Percentiles rank a stretch among this genome's conserved stretches.
phyloP scores from a whole-genome alignment of 2,797 vertebrate species.

The Ispidina picta region DNA sequence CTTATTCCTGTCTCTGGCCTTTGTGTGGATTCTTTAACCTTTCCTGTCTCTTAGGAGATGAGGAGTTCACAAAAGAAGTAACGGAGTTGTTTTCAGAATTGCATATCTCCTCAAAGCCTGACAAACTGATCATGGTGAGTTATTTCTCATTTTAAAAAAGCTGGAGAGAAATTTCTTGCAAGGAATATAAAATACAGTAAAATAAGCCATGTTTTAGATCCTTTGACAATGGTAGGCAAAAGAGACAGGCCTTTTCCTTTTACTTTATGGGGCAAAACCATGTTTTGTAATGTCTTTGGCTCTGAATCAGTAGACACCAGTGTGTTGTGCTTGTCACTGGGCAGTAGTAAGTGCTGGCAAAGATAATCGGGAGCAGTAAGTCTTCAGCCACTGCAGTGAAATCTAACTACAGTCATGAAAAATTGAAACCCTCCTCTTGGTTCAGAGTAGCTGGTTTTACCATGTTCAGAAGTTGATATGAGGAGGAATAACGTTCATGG shows the following conservation, averaged over 20 bases:
- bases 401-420: neutral
- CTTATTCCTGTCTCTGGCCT: neutral
- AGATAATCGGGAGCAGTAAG: neutral
- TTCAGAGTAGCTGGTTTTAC: neutral
- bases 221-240: neutral
- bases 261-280: neutral
- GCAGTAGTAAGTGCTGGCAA: neutral
- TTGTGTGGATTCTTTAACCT: conserved; percentile 29
- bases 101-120: conserved; percentile 79
- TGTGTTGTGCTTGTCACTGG: neutral
- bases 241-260: neutral
- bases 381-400: neutral
- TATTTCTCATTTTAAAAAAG: neutral
- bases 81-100: conserved; percentile 83
- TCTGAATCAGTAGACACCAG: neutral
- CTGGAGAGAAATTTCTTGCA: neutral
- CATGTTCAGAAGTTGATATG: neutral
- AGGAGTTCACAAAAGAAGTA: conserved; percentile 88
- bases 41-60: conserved; percentile 78
- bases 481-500: neutral
- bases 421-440: neutral
- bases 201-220: neutral
- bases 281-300: neutral
- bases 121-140: conserved; percentile 86
- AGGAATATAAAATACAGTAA: neutral